Evolutionary conservation across 2,113 vertebrate species (phyloP), one percentile per base, ranked within the genome.

Genomic region (Holacanthus passer): DNA sequence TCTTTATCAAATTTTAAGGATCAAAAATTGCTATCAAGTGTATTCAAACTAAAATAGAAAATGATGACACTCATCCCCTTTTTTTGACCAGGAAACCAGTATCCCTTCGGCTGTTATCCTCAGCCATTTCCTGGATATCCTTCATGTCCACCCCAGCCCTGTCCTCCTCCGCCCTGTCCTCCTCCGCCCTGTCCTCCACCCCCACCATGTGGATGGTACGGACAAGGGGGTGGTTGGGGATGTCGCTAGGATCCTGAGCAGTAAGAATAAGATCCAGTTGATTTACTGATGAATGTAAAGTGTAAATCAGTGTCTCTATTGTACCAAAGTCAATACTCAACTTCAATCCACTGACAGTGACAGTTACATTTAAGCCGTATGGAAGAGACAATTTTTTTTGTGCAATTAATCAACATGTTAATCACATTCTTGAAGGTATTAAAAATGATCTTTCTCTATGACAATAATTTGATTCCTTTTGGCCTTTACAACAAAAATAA

Each of bases 141-240:
- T 65, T 65, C 59, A 11, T 43, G 1, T 45, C 35, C 35, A 37
- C 35, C 35, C 35, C 35, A 37, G 35, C 35, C 35, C 35, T 37
- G 35, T 37, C 35, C 35, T 37, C 35, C 35, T 37, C 35, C 4
- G 35, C 35, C 35, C 35, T 37, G 7, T 37, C 4, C 4, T 37
- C 35, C 35, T 37, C 35, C 4, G 35, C 35, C 35, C 35, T 37
- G 35, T 37, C 50, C 22, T 29, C 53, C 79, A 13, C 64, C 37
- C 2, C 73, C 79, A 19, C 73, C 78, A 27, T 52, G 7, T 86
- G 69, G 63, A n/a, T n/a, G n/a, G n/a, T n/a, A n/a, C n/a, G n/a
- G n/a, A n/a, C n/a, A n/a, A 29, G 79, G 71, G 0, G 24, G n/a
- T n/a, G n/a, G n/a, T n/a, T n/a, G n/a, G n/a, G n/a, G n/a, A n/a